Percentiles rank a stretch among this genome's conserved stretches.
Conservation (phyloP, 2,113 vertebrate genomes). For the Nycticryphes semicollaris region DNA sequence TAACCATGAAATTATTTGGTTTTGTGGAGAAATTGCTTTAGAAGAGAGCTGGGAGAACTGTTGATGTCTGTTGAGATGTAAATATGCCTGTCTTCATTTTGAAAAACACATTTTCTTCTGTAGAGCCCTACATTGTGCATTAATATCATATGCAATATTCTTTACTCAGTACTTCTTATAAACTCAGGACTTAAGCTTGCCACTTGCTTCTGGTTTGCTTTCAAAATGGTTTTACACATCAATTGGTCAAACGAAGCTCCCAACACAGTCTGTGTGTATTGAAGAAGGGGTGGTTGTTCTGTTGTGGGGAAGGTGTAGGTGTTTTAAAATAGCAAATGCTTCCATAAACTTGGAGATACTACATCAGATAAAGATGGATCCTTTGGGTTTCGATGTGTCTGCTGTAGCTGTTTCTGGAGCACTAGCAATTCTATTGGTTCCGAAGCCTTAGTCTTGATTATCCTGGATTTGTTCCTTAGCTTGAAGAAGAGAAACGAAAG, state of each 20-base stretch:
- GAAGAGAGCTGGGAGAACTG: not conserved
- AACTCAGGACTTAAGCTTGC: not conserved
- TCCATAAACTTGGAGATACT: not conserved
- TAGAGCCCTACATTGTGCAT: not conserved
- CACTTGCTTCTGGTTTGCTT: not conserved
- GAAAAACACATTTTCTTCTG: not conserved
- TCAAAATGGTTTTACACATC: not conserved
- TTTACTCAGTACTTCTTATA: not conserved
- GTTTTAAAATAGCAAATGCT: not conserved
- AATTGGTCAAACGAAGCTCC: not conserved
- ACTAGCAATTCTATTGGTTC: not conserved
- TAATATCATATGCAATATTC: not conserved
- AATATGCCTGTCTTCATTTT: not conserved
- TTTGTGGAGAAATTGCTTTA: not conserved
- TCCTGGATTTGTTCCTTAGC: conserved; percentile 60
- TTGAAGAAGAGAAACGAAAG: conserved; percentile 88
- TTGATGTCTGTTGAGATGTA: not conserved
- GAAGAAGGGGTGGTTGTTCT: not conserved
- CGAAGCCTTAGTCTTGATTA: not conserved
- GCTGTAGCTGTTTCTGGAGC: not conserved
- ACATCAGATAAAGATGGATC: not conserved
- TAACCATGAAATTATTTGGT: not conserved
- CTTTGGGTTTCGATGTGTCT: not conserved
- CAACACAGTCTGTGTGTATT: not conserved
- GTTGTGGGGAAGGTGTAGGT: not conserved